A percentile compares a stretch with the other conserved stretches of the same genome.
phyloP scores from a whole-genome alignment of 1,140 invertebrate genomes.

The Calliphora vicina region DNA sequence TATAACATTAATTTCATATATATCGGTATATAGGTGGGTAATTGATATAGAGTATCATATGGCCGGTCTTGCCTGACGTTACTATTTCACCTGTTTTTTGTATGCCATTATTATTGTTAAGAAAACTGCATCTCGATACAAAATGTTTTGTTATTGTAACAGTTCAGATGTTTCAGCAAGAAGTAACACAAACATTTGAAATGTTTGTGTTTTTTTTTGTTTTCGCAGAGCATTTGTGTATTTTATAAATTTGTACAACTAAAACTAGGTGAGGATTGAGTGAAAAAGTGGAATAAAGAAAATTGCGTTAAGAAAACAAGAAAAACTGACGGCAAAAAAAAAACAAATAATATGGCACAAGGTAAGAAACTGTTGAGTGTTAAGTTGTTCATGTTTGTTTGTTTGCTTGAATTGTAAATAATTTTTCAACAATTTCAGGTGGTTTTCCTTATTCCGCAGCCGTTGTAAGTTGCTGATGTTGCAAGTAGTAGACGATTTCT shows the following conservation, averaged over 20 bases:
- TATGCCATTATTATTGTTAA: too few species aligned
- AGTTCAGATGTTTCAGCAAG: not conserved
- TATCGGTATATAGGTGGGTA: too few species aligned
- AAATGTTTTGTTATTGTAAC: not conserved
- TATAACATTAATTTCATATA: too few species aligned
- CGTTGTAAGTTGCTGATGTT: not conserved
- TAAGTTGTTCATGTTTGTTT: slow-evolving; percentile 23
- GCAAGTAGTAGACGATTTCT: not conserved
- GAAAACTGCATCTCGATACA: slow-evolving; percentile 6
- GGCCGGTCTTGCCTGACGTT: too few species aligned
- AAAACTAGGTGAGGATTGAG: slow-evolving; percentile 20
- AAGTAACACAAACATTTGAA: not conserved
- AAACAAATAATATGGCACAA: slow-evolving; percentile 57
- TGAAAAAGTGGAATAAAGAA: not conserved
- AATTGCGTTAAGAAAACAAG: not conserved
- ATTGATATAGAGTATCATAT: too few species aligned
- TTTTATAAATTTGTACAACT: not conserved
- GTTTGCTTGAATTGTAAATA: not conserved
- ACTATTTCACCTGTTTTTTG: too few species aligned
- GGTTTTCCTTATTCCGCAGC: not conserved
- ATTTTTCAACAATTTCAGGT: not conserved
- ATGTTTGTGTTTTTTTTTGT: not conserved
- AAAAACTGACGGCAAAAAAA: not conserved
- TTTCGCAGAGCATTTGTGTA: not conserved
- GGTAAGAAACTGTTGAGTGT: slow-evolving; percentile 54